These are phyloP conservation scores for Corythornis leucogaster DNA, from an alignment of 2,797 vertebrate species.

Conservation along the genomic window DNA sequence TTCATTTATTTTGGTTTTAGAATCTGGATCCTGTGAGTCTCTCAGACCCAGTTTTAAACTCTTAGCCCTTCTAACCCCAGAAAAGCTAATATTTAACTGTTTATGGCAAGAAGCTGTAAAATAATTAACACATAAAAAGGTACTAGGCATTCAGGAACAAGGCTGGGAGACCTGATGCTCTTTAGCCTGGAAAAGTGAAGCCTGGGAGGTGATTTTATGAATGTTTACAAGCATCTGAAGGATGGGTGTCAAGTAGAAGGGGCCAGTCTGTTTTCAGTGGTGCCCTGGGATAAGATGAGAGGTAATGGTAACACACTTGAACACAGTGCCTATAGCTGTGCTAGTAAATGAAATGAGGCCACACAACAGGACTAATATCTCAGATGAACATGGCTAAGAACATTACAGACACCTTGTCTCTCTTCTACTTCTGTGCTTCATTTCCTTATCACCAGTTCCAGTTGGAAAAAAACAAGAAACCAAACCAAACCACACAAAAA, in stretches of 20 bases:
- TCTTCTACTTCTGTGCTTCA: background rate
- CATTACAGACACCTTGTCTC: background rate
- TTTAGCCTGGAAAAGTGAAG: too few species aligned
- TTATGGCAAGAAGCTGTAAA: background rate
- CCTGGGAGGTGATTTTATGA: too few species aligned
- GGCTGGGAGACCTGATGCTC: too few species aligned
- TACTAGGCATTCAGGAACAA: background rate
- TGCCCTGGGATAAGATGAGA: too few species aligned
- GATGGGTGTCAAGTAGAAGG: too few species aligned
- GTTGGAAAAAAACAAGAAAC: fast-evolving
- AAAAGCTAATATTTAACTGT: background rate
- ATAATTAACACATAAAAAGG: background rate
- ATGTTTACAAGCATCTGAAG: too few species aligned
- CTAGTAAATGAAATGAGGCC: fast-evolving
- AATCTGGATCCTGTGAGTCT: background rate
- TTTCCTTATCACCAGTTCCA: background rate
- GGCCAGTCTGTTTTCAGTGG: too few species aligned
- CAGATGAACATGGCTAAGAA: background rate
- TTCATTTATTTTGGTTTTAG: background rate
- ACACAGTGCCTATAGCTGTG: too few species aligned
- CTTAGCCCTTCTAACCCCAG: background rate
- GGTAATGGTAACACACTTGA: too few species aligned
- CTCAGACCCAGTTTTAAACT: background rate
- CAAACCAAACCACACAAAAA: too few species aligned
- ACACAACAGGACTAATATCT: background rate